phyloP scores from a whole-genome alignment of 1,140 invertebrate species.

The Pseudomyrmex cubaensis region DNA sequence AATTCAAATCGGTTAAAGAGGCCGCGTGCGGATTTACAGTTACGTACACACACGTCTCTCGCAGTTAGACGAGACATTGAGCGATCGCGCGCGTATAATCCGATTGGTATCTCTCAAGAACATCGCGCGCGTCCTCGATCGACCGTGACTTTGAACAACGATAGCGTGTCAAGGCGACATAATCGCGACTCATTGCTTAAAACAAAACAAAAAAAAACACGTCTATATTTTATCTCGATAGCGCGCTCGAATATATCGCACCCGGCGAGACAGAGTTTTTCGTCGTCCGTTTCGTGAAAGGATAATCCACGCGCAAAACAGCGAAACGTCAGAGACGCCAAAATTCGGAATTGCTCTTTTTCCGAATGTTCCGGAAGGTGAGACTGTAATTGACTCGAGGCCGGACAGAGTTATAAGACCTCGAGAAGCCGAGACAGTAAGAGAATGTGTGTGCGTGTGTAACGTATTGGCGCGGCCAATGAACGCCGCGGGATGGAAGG shows the following conservation, averaged over 20 bases:
- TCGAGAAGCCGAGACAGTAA: constrained; percentile 17
- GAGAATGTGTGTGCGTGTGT: neutral
- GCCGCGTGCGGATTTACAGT: constrained; percentile 30
- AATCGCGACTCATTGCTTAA: too few relatives aligned
- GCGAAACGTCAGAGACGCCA: too few relatives aligned
- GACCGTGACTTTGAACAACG: constrained; percentile 32
- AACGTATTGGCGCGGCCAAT: constrained; percentile 43
- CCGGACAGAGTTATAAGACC: neutral
- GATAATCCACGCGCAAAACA: too few relatives aligned
- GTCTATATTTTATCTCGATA: neutral
- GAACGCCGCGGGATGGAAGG: constrained; percentile 44
- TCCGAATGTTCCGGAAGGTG: neutral
- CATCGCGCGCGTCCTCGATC: constrained; percentile 9
- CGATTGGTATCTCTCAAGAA: neutral
- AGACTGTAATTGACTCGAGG: constrained; percentile 15
- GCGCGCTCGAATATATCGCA: neutral
- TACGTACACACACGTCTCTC: neutral
- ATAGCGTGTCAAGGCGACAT: constrained; percentile 47
- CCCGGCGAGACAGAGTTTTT: neutral
- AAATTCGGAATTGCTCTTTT: neutral
- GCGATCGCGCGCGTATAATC: neutral
- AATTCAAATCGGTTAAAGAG: constrained; percentile 11
- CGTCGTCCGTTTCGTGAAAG: too few relatives aligned
- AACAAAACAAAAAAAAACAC: neutral
- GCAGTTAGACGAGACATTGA: neutral